These are phyloP conservation scores for Rhynchopsitta pachyrhyncha DNA, from an alignment of 2,113 vertebrate genomes.

Conservation along the genomic window DNA sequence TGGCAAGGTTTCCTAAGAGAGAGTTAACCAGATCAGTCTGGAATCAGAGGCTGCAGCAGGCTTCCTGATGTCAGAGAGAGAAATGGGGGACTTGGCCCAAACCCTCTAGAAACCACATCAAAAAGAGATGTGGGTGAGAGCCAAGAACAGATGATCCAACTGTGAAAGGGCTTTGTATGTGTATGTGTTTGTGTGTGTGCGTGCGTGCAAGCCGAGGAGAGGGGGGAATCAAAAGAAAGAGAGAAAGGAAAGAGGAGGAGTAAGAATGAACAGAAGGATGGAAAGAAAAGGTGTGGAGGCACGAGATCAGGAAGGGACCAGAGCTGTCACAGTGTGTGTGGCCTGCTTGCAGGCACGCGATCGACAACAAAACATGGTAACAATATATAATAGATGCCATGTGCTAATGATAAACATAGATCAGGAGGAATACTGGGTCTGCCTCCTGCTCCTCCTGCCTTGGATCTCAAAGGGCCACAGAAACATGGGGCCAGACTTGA, in stretches of 20 bases:
- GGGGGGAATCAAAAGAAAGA: background rate
- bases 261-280: slow-evolving; percentile 31
- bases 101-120: slow-evolving; percentile 83
- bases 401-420: background rate
- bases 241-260: slow-evolving; percentile 46
- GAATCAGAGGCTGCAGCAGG: slow-evolving; percentile 74
- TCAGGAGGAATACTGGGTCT: background rate
- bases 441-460: background rate
- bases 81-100: slow-evolving; percentile 78
- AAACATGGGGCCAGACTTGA: background rate
- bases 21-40: slow-evolving; percentile 83
- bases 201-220: background rate
- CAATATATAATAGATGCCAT: slow-evolving; percentile 15
- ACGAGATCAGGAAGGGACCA: slow-evolving; percentile 55
- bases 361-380: slow-evolving; percentile 41
- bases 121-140: slow-evolving; percentile 74
- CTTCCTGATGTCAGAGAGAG: slow-evolving; percentile 82
- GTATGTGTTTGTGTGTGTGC: background rate
- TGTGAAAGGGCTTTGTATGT: slow-evolving; percentile 58
- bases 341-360: slow-evolving; percentile 34
- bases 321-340: slow-evolving; percentile 39
- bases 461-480: background rate
- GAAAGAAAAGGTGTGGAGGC: slow-evolving; percentile 65
- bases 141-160: slow-evolving; percentile 78
- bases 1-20: slow-evolving; percentile 62